Conservation (phyloP, 2,113 vertebrate genomes). For the Ranitomeya imitator region DNA sequence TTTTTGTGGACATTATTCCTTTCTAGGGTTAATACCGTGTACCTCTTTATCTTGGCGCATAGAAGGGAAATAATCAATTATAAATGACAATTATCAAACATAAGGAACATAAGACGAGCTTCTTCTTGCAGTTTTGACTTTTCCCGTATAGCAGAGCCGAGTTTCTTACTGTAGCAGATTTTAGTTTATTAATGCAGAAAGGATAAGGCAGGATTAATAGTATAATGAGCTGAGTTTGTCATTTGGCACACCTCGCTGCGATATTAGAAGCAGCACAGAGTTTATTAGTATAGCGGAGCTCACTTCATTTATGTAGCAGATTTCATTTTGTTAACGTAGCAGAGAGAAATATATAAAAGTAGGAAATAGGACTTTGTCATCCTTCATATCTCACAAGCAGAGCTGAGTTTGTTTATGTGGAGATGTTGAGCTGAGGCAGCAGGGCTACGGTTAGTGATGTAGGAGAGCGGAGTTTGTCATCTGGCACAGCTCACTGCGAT, state of each 20-base stretch:
- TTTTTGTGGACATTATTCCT: too few species aligned
- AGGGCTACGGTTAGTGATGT: not conserved
- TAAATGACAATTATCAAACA: not conserved
- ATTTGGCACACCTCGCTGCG: not conserved
- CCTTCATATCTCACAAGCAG: not conserved
- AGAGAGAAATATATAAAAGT: not conserved
- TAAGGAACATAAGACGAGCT: not conserved
- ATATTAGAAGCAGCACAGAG: not conserved
- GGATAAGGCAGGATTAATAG: not conserved
- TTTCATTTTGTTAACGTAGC: not conserved
- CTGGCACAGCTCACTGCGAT: not conserved
- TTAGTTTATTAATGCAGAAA: not conserved
- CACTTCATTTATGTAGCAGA: not conserved
- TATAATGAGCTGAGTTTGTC: not conserved
- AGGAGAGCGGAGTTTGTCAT: not conserved
- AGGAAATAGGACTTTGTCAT: not conserved
- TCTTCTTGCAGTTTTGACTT: too few species aligned
- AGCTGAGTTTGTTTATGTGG: not conserved
- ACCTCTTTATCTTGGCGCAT: not conserved
- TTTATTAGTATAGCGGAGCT: not conserved
- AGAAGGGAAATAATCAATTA: not conserved
- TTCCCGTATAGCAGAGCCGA: not conserved
- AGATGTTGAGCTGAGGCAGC: not conserved
- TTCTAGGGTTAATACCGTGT: not conserved
- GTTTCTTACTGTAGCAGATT: not conserved